These are phyloP conservation scores for Psilopogon haemacephalus DNA, from an alignment of 2,113 vertebrate genomes.

Conservation along the genomic window DNA sequence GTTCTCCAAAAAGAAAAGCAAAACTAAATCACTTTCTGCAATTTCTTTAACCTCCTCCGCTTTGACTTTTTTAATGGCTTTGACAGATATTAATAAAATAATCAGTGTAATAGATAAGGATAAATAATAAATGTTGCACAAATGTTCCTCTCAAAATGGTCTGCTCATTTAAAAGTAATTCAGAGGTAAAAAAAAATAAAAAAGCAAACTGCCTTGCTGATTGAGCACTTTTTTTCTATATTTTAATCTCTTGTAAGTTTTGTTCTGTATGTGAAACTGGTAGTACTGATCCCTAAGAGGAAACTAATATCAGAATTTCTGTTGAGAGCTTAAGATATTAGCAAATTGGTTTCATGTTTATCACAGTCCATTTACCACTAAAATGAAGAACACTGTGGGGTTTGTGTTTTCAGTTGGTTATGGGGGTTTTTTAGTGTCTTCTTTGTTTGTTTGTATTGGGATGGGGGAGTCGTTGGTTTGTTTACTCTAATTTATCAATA, in stretches of 20 bases:
- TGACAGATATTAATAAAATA: not conserved
- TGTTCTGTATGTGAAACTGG: not conserved
- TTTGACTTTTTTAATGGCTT: not conserved
- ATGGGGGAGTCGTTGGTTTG: no score
- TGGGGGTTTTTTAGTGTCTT: not conserved
- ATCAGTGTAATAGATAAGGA: not conserved
- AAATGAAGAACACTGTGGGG: not conserved
- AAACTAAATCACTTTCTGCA: not conserved
- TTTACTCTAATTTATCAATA: not conserved
- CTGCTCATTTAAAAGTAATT: not conserved
- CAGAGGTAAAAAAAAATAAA: not conserved
- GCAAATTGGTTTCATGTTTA: not conserved
- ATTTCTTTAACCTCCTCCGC: not conserved
- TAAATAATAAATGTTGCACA: not conserved
- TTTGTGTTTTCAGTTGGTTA: not conserved
- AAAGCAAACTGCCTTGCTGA: not conserved
- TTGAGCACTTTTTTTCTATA: not conserved
- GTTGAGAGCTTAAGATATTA: not conserved
- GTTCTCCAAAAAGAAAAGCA: not conserved
- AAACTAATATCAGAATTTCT: not conserved
- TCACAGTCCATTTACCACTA: not conserved
- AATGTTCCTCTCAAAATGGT: not conserved
- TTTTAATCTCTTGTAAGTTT: not conserved
- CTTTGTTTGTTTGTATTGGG: not conserved
- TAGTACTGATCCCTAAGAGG: not conserved